Base-by-base conservation (phyloP, 2,888 invertebrate species). In the Orthosia gracilis region DNA sequence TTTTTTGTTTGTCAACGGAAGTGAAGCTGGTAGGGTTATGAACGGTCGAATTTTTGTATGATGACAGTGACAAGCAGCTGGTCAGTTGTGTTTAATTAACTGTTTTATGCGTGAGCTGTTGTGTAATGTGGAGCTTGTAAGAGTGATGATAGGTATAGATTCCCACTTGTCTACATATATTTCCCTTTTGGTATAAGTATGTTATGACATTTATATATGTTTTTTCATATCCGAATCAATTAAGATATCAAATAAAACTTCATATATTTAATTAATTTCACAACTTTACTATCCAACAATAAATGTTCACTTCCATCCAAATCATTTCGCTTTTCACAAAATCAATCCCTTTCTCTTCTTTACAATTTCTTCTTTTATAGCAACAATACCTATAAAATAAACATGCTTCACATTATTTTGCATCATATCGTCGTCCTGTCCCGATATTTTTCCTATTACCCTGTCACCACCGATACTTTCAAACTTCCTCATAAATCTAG, bases 401-500 rank as follows among this genome's bases (percentile, higher is more conserved):
- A 23, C 13, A 17, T 49, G 12, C 12, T 21, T 17, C 3, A n/a
- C n/a, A n/a, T n/a, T n/a, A n/a, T n/a, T n/a, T n/a, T n/a, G n/a
- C n/a, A n/a, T n/a, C n/a, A n/a, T n/a, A n/a, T n/a, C 52, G 9
- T 13, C 23, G 45, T 50, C 13, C 4, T 13, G 11, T 58, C 13
- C 7, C 15, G 3, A 72, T 55, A 72, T 15, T 47, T 50, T 79
- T 62, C 12, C 50, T 15, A 47, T 79, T 55, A 79, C 17, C 26
- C 21, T 54, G 50, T 62, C 57, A 11, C 26, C 54, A 45, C n/a
- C 12, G 9, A 23, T 23, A 23, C 45, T 54, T 61, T 45, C 9
- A 80, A 61, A 65, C 61, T 55, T 61, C 0, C 47, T 52, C 54
- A 81, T 75, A 80, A 74, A 80, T 74, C 75, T 23, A 74, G 49